Evolutionary conservation across 2,888 invertebrate species (phyloP).

Genomic region (Choristoneura rosaceana): DNA sequence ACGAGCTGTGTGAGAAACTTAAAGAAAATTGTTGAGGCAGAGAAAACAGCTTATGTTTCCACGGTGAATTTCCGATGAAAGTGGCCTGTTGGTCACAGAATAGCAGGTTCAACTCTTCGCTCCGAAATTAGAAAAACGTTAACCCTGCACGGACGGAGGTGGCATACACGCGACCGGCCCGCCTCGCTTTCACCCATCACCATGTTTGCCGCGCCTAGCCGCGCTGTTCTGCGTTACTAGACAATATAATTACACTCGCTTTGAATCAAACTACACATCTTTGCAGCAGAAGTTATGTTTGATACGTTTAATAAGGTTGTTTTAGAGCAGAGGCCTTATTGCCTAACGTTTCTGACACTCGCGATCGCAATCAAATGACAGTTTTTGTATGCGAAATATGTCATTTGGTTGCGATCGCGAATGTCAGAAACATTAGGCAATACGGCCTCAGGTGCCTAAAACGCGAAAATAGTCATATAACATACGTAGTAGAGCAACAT

Average conservation of each 20-base stretch:
- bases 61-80: constrained; percentile 77
- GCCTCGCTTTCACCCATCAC: constrained; percentile 76
- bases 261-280: constrained; percentile 18
- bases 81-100: constrained; percentile 63
- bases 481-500: no score
- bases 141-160: constrained; percentile 77
- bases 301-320: not conserved
- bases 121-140: constrained; percentile 81
- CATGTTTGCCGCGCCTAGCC: constrained; percentile 61
- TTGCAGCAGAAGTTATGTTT: constrained; percentile 6
- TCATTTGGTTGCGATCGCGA: no score
- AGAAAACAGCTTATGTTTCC: constrained; percentile 66
- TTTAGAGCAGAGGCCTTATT: not conserved
- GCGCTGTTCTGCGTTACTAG: constrained; percentile 67
- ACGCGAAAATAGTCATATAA: no score
- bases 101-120: constrained; percentile 68
- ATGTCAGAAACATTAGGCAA: no score
- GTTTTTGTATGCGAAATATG: no score
- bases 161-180: constrained; percentile 69
- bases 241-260: constrained; percentile 60
- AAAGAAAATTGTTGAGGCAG: constrained; percentile 56
- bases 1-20: constrained; percentile 30
- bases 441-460: no score
- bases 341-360: no score
- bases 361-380: no score